Base-by-base conservation (phyloP, 2,888 invertebrate genomes). In the Drosophila mercatorum region DNA sequence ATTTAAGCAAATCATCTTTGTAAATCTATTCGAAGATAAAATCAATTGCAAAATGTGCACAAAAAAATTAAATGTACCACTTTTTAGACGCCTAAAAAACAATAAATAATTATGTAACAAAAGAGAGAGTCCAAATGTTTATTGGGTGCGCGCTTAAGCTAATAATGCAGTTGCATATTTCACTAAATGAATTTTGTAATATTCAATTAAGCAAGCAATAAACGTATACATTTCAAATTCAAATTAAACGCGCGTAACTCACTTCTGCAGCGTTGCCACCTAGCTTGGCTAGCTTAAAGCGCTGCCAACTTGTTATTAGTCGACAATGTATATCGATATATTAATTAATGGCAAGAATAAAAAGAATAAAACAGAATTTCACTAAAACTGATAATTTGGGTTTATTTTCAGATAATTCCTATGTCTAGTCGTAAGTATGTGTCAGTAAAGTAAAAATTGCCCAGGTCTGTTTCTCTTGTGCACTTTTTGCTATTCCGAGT, bases 41-140 rank as follows among this genome's bases (percentile, higher is more conserved):
- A 55, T 17, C 55, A 53, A 53, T 78, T 81, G 75, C 87, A 76
- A 77, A 77, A 69, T 83, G 79, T 81, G 88, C 83, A 83, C 78
- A 80, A 75, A 79, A 76, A 63, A 71, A 75, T 72, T 80, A 72
- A 71, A 79, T 83, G 78, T 83, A 84, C 72, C 82, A 83, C 82
- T 80, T 85, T 85, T 85, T 83, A 85, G 85, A 76, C 62, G 78
- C 86, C 72, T 78, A 74, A 76, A 80, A 80, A 81, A 71, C 67
- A 89, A 89, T 77, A 83, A 78, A 87, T 78, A 83, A 81, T 73
- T 83, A 86, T 78, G 77, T 76, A 89, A 86, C 80, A 80, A 79
- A 71, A 22, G n/a, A 6, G 22, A 75, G 22, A 75, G 68, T 81
- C 78, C 66, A 84, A 75, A 75, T 72, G 75, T 78, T 85, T 75